These are phyloP conservation scores for Columba guinea DNA, from an alignment of 2,797 vertebrate genomes.

Conservation along the genomic window DNA sequence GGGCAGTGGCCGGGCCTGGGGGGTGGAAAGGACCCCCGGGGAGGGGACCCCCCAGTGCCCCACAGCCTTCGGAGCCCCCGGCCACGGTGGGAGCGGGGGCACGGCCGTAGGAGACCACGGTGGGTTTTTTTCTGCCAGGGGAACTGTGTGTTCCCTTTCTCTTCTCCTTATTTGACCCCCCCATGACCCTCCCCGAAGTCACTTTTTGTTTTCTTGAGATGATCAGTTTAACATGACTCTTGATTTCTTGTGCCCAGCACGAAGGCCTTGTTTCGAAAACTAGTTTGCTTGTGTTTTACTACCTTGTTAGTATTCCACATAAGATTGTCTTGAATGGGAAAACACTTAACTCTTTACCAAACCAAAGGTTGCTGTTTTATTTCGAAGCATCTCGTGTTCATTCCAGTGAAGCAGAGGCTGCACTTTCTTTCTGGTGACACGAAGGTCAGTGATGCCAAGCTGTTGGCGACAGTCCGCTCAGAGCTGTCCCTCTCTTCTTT, in stretches of 20 bases:
- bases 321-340: constrained; percentile 75
- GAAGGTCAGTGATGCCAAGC: constrained; percentile 69
- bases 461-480: constrained; percentile 61
- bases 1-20: neutral
- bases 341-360: constrained; percentile 76
- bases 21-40: neutral
- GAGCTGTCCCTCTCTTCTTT: constrained; percentile 54
- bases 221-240: constrained; percentile 68
- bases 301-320: constrained; percentile 74
- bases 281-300: constrained; percentile 72
- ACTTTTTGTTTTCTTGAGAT: constrained; percentile 63
- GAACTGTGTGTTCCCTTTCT: neutral
- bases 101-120: neutral
- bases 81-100: neutral
- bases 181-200: neutral
- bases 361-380: constrained; percentile 81
- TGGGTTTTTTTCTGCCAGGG: neutral
- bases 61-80: rapidly evolving
- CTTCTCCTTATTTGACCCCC: neutral
- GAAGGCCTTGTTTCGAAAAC: constrained; percentile 75
- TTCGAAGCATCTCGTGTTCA: constrained; percentile 77
- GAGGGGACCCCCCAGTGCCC: neutral
- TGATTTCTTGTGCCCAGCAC: constrained; percentile 72
- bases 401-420: constrained; percentile 77
- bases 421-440: constrained; percentile 74